A percentile compares a stretch with the other conserved stretches of the same genome.
These are phyloP conservation scores for Mesorhabditis sp. DNA, from an alignment of 2,888 invertebrate species.

Conservation along the genomic window DNA sequence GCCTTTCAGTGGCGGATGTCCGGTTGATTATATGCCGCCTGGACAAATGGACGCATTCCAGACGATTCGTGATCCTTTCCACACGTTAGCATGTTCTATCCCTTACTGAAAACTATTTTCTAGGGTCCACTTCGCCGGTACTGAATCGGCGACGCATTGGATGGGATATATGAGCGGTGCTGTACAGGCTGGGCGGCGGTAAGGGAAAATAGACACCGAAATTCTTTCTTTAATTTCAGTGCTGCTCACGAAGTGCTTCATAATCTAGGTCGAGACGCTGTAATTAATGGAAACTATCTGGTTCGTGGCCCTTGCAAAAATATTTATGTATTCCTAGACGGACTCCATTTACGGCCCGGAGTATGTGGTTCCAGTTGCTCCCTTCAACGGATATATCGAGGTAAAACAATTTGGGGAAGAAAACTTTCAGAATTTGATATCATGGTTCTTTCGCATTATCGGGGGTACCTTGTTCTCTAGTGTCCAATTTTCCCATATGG, in stretches of 20 bases:
- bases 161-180: conserved; percentile 59
- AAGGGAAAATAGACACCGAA: background rate
- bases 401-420: background rate
- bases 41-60: conserved; percentile 37
- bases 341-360: background rate
- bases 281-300: conserved; percentile 22
- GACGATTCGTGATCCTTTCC: conserved; percentile 33
- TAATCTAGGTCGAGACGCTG: conserved; percentile 18
- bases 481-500: too few species aligned
- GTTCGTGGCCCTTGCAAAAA: conserved; percentile 10
- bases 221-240: background rate
- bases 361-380: background rate
- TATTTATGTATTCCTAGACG: background rate
- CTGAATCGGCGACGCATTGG: conserved; percentile 59
- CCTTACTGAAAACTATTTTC: background rate
- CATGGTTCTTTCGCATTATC: too few species aligned
- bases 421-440: too few species aligned
- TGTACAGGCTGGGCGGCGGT: conserved; percentile 40
- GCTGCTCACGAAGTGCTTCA: conserved; percentile 26
- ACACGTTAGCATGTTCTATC: conserved; percentile 20
- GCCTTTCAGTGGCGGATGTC: conserved; percentile 61
- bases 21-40: conserved; percentile 58
- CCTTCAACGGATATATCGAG: background rate
- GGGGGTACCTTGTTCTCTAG: too few species aligned
- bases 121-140: conserved; percentile 58